Evolutionary conservation across 2,888 invertebrate genomes (phyloP).

Genomic region (Lycocerus yunnanus): DNA sequence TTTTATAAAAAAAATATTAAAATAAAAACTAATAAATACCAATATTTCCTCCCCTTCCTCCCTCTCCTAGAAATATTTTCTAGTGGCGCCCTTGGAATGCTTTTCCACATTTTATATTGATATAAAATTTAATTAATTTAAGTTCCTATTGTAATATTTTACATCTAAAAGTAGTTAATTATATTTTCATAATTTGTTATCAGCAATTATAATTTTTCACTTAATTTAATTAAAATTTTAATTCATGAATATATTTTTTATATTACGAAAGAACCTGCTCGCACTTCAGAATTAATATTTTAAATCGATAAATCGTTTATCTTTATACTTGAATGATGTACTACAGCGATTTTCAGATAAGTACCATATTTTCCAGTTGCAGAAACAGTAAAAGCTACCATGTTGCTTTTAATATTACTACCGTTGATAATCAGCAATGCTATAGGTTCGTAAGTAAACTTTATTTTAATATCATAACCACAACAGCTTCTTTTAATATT

Average conservation of each 20-base stretch:
- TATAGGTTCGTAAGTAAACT: background rate
- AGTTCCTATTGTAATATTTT: too few species aligned
- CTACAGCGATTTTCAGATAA: background rate
- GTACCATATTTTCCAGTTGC: background rate
- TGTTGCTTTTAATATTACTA: background rate
- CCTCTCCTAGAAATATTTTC: too few species aligned
- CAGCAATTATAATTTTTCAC: background rate
- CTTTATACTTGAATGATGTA: background rate
- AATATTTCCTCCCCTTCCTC: too few species aligned
- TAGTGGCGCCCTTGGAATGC: too few species aligned
- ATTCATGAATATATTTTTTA: background rate
- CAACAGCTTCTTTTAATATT: background rate
- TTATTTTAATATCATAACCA: background rate
- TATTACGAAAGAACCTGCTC: too few species aligned
- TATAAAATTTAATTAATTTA: too few species aligned
- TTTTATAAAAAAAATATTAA: too few species aligned
- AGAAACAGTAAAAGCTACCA: background rate
- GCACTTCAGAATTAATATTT: background rate
- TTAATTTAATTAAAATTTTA: background rate
- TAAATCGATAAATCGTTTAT: background rate
- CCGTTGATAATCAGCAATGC: background rate
- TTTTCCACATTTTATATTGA: too few species aligned
- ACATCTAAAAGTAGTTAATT: too few species aligned
- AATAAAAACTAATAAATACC: too few species aligned
- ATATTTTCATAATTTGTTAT: background rate